A percentile compares a stretch with the other conserved stretches of the same genome.
Evolutionary conservation across 2,113 vertebrate species (phyloP).

Genomic region (Rousettus leschenaultii): DNA sequence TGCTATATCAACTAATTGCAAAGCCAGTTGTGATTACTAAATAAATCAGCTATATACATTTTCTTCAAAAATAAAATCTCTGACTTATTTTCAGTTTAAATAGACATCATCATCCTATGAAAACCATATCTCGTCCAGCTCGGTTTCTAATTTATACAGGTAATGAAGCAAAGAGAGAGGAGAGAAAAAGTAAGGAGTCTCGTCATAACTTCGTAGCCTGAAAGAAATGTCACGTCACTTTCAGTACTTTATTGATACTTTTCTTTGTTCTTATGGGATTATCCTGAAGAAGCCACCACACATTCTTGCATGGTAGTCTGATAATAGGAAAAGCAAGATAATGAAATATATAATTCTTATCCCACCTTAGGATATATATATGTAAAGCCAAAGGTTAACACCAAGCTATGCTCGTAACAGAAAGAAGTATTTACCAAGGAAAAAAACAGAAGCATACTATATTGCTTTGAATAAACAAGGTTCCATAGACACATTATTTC

Average conservation of each 20-base stretch:
- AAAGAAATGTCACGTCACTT: background rate
- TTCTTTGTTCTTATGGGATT: background rate
- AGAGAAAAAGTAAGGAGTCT: background rate
- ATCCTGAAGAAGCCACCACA: background rate
- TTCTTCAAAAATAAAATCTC: background rate
- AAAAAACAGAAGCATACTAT: background rate
- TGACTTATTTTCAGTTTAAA: background rate
- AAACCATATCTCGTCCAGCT: background rate
- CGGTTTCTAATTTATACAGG: background rate
- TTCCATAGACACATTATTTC: background rate
- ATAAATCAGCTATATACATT: background rate
- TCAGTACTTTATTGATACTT: background rate
- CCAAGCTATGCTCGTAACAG: background rate
- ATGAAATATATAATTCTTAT: background rate
- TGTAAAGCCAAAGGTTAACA: background rate
- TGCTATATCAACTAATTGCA: background rate
- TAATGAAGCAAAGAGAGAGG: background rate
- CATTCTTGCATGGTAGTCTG: background rate
- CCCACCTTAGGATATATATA: background rate
- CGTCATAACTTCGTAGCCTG: background rate
- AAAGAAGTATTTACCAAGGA: background rate
- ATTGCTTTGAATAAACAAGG: background rate
- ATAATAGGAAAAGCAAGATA: background rate
- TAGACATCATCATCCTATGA: background rate
- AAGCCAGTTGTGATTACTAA: background rate